A percentile compares a stretch with the other conserved stretches of the same genome.
phyloP scores from a whole-genome alignment of 2,888 invertebrate genomes.

The Brachypalpus laphriformis region DNA sequence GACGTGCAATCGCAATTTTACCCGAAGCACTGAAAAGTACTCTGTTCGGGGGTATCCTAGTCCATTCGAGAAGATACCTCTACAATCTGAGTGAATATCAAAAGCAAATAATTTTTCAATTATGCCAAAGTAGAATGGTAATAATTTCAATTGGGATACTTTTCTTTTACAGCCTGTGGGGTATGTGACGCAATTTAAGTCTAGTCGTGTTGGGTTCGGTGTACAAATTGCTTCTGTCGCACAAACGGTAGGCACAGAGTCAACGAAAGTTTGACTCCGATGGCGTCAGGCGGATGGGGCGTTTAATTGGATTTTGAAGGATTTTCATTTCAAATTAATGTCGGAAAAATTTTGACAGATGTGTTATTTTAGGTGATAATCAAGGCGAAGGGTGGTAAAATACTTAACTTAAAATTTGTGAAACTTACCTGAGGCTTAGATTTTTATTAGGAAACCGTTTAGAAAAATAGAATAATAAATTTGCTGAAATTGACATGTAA shows the following conservation, averaged over 20 bases:
- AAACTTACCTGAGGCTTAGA: background rate
- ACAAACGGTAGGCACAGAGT: background rate
- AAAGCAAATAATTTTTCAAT: constrained; percentile 74
- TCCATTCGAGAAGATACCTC: background rate
- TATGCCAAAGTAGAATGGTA: constrained; percentile 58
- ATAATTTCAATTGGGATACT: constrained; percentile 68
- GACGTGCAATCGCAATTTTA: constrained; percentile 51
- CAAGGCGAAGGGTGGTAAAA: background rate
- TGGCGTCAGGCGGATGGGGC: constrained; percentile 35
- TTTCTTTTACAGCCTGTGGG: constrained; percentile 53
- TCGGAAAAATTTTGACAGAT: constrained; percentile 62
- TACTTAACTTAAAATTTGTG: background rate
- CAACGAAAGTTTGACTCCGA: constrained; percentile 5
- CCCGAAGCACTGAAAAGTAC: constrained; percentile 44
- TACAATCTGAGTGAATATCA: constrained; percentile 54
- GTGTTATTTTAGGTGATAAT: constrained; percentile 29
- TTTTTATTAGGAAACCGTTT: background rate
- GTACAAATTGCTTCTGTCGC: constrained; percentile 31
- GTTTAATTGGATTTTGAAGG: constrained; percentile 71
- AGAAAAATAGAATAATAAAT: too few relatives aligned
- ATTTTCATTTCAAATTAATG: constrained; percentile 44
- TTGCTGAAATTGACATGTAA: too few relatives aligned
- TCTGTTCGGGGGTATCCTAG: constrained; percentile 12
- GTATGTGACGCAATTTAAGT: constrained; percentile 55
- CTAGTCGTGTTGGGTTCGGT: constrained; percentile 7